Evolutionary conservation across 2,797 vertebrate species (phyloP).

Genomic region (Chromis chromis): DNA sequence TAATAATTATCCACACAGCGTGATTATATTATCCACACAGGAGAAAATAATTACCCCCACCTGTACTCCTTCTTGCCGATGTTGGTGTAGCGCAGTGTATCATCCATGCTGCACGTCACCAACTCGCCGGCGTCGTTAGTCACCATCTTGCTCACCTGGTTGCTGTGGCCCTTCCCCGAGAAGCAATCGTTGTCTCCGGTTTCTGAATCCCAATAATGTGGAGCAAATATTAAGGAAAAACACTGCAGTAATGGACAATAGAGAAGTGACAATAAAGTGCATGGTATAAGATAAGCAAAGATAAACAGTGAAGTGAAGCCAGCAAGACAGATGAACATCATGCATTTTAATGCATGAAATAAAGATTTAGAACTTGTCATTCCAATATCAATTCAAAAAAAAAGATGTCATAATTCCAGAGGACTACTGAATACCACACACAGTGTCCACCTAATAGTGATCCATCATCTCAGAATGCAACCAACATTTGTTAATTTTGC

Average conservation of each 20-base stretch:
- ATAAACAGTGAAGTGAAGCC: not conserved
- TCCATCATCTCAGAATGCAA: too few species aligned
- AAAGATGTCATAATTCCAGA: too few species aligned
- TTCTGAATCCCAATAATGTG: constrained; percentile 96
- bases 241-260: not conserved
- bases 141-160: constrained; percentile 91
- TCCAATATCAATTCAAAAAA: too few species aligned
- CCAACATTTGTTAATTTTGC: not conserved
- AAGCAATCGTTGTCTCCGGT: constrained; percentile 91
- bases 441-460: too few species aligned
- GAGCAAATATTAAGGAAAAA: constrained; percentile 80
- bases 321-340: not conserved
- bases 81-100: constrained; percentile 91
- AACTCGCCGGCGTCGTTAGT: constrained; percentile 85
- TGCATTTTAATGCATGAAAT: too few species aligned
- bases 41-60: constrained; percentile 66
- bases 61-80: constrained; percentile 90
- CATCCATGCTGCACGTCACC: constrained; percentile 97
- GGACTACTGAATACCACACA: too few species aligned
- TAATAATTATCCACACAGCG: not conserved
- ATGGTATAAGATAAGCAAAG: not conserved
- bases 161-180: constrained; percentile 93
- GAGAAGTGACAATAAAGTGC: not conserved
- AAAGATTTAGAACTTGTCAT: too few species aligned
- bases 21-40: not conserved